Evolutionary conservation across 2,113 vertebrate species (phyloP), one percentile per base, ranked within the genome.

Genomic region (Xenus cinereus): DNA sequence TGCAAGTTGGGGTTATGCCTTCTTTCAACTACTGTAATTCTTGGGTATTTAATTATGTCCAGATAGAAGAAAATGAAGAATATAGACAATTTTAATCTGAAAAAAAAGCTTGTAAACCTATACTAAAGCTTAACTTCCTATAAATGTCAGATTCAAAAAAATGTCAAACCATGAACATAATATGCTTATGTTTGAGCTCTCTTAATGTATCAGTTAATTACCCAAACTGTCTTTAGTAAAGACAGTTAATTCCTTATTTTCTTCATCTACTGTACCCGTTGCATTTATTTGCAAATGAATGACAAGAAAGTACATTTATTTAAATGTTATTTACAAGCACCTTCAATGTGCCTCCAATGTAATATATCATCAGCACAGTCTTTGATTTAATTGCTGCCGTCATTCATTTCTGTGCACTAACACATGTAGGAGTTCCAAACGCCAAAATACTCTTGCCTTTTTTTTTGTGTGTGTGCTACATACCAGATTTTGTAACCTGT

Each of bases 401-500:
- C 92, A 95, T 20, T 96, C 89, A 39, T 41, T 75, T 80, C 72
- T 95, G 86, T 91, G 93, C 87, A 77, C 72, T 62, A 89, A 95
- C 92, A 91, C 64, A 74, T 85, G 95, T 92, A 76, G 37, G 56
- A n/a, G 86, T 14, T 77, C 84, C 10, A 82, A 92, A 96, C 14
- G 45, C 95, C 92, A 93, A 71, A 41, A 84, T 62, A 94, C 24
- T 93, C 54, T 41, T 80, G 75, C 87, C 27, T 82, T 87, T 97
- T 87, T 89, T 75, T 92, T 79, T 62, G 28, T 51, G 26, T 75
- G 46, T 79, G 76, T 82, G 90, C 79, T 66, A 80, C 93, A 95
- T 86, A 97, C 93, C 95, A 97, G 77, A 95, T 97, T 96, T 87
- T 92, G 91, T 89, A 97, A 97, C 94, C 95, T 95, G 73, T 97